phyloP scores from a whole-genome alignment of 2,888 invertebrate genomes.

The Drymonia ruficornis region DNA sequence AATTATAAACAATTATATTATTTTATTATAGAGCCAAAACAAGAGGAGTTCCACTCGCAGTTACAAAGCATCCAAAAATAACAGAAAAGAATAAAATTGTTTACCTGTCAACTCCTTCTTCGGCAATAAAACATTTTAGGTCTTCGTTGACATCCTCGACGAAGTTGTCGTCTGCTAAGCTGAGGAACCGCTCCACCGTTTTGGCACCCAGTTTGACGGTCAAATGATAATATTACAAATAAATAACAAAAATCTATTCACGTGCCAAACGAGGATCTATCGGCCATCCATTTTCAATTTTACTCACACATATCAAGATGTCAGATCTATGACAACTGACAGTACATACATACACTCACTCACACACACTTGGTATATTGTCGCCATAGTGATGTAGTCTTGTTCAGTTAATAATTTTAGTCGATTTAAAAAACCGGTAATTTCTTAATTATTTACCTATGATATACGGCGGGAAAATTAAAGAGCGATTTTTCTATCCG shows the following conservation, averaged over 20 bases:
- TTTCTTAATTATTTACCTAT: too few relatives aligned
- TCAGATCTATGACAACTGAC: too few relatives aligned
- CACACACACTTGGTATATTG: too few relatives aligned
- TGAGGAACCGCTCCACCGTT: conserved; percentile 78
- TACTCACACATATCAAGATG: conserved; percentile 37
- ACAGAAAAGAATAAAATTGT: conserved; percentile 60
- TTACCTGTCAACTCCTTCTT: conserved; percentile 81
- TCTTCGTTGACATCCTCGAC: conserved; percentile 81
- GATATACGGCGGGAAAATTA: too few relatives aligned
- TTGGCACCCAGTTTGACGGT: conserved; percentile 83
- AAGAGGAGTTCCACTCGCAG: conserved; percentile 14
- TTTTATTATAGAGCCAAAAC: conserved; percentile 7
- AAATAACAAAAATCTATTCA: conserved; percentile 66
- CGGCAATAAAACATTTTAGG: conserved; percentile 77
- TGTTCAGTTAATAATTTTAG: too few relatives aligned
- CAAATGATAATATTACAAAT: conserved; percentile 48
- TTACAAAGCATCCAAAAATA: conserved; percentile 27
- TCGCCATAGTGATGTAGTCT: too few relatives aligned
- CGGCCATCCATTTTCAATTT: conserved; percentile 67
- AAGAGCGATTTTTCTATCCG: too few relatives aligned
- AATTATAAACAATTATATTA: conserved; percentile 8
- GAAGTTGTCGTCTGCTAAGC: conserved; percentile 77
- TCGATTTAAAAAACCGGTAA: too few relatives aligned
- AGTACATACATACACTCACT: too few relatives aligned
- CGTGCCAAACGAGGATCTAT: conserved; percentile 69